Percentiles rank a stretch among this genome's conserved stretches.
These are phyloP conservation scores for Timema podura DNA, from an alignment of 2,888 invertebrate genomes.

Conservation along the genomic window DNA sequence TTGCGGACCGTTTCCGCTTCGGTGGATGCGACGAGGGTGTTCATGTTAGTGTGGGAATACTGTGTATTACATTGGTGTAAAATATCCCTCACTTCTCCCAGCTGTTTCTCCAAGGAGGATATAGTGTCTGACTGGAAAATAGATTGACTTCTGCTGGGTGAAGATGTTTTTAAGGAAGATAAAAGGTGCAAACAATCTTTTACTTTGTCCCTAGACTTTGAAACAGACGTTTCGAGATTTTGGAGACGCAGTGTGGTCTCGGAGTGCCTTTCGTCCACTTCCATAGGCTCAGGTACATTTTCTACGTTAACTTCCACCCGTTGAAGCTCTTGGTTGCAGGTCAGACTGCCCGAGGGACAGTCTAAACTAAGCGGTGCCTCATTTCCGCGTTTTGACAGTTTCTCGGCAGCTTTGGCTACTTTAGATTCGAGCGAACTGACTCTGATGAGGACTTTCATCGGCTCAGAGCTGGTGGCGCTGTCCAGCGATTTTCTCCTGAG, in stretches of 20 bases:
- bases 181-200: constrained; percentile 64
- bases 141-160: constrained; percentile 38
- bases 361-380: too few species aligned
- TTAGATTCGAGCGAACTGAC: constrained; percentile 73
- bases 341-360: neutral
- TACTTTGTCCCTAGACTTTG: constrained; percentile 62
- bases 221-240: constrained; percentile 58
- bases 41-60: constrained; percentile 47
- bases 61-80: constrained; percentile 57
- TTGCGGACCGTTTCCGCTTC: constrained; percentile 16
- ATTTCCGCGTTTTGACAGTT: neutral
- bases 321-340: constrained; percentile 13
- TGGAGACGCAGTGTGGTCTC: constrained; percentile 46
- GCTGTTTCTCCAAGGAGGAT: constrained; percentile 59
- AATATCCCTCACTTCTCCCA: constrained; percentile 59
- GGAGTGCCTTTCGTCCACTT: constrained; percentile 7
- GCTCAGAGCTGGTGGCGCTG: constrained; percentile 71
- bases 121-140: constrained; percentile 46
- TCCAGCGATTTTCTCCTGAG: constrained; percentile 72
- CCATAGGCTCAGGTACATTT: constrained; percentile 17
- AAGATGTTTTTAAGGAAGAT: constrained; percentile 55
- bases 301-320: constrained; percentile 28
- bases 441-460: constrained; percentile 74
- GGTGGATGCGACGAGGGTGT: constrained; percentile 9
- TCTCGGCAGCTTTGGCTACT: constrained; percentile 57